phyloP scores from a whole-genome alignment of 2,888 invertebrate species.

The Nephrotoma guestfalica region DNA sequence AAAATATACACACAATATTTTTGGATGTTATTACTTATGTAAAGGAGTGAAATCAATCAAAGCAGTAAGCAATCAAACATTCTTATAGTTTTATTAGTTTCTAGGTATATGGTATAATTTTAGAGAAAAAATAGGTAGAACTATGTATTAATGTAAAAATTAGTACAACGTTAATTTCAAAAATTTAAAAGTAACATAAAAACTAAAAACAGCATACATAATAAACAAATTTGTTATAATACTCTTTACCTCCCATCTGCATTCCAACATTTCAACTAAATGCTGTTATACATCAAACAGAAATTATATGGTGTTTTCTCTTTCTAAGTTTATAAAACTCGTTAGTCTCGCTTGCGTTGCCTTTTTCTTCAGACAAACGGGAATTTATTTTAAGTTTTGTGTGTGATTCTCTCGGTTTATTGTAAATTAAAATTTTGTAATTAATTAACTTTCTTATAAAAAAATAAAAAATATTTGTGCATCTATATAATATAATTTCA shows the following conservation, averaged over 20 bases:
- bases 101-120: background rate
- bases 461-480: background rate
- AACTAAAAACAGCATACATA: background rate
- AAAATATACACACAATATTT: too few relatives aligned
- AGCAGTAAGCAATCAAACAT: background rate
- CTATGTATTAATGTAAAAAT: background rate
- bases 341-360: background rate
- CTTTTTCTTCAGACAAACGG: background rate
- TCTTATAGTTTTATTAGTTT: background rate
- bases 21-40: too few relatives aligned
- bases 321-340: background rate
- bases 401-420: background rate
- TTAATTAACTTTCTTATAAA: background rate
- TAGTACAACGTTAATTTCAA: background rate
- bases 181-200: background rate
- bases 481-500: background rate
- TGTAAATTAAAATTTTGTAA: background rate
- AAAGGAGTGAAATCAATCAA: background rate
- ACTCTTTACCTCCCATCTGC: background rate
- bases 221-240: background rate
- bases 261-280: background rate
- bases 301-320: background rate
- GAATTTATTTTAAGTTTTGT: background rate
- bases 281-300: background rate
- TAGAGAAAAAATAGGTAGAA: background rate